A percentile compares a stretch with the other conserved stretches of the same genome.
phyloP scores from a whole-genome alignment of 2,888 invertebrate species.

The Timema podura region DNA sequence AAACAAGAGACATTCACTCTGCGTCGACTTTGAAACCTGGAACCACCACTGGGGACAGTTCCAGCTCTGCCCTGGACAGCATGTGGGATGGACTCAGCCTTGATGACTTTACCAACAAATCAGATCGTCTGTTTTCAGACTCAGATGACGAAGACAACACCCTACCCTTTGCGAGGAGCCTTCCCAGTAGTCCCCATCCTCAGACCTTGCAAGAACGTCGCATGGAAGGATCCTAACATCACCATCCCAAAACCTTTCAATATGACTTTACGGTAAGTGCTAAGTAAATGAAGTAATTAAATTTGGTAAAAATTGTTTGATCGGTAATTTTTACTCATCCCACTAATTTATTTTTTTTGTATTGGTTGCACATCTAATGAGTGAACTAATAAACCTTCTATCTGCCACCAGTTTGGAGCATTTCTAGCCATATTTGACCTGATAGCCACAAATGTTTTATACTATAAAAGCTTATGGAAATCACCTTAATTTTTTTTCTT shows the following conservation, averaged over 20 bases:
- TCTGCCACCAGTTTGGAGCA: no score
- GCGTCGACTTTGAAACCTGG: constrained; percentile 13
- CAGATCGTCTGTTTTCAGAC: constrained; percentile 25
- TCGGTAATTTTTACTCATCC: no score
- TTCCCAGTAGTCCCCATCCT: constrained; percentile 49
- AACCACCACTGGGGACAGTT: constrained; percentile 20
- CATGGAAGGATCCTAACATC: constrained; percentile 39
- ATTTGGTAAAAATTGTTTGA: no score
- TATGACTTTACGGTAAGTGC: constrained; percentile 61
- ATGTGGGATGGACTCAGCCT: constrained; percentile 27
- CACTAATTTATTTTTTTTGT: no score
- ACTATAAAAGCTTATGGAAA: no score
- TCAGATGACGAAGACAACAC: constrained; percentile 27
- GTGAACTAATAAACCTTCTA: no score
- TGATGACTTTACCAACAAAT: constrained; percentile 25
- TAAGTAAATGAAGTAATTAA: no score
- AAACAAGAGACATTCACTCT: constrained; percentile 21
- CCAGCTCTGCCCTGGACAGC: constrained; percentile 24
- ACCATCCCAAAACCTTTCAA: constrained; percentile 66
- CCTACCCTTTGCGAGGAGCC: constrained; percentile 48
- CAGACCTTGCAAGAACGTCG: constrained; percentile 28
- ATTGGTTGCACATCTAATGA: no score
- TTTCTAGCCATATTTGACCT: no score
- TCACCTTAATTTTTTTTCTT: no score
- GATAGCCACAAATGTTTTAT: no score